Evolutionary conservation across 2,888 invertebrate species (phyloP).

Genomic region (Gerosis bhagava): DNA sequence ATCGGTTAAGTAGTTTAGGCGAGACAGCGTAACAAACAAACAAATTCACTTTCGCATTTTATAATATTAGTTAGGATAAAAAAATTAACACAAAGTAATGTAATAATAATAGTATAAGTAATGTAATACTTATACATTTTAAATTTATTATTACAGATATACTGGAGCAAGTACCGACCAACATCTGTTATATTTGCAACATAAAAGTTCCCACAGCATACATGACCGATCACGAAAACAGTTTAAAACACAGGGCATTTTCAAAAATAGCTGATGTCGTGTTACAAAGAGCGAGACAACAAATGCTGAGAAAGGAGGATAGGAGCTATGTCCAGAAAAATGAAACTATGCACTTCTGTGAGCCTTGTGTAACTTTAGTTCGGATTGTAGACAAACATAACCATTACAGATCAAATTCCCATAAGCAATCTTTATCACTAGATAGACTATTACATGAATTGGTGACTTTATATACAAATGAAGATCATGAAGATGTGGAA

Average conservation of each 20-base stretch:
- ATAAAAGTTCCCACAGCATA: constrained; percentile 40
- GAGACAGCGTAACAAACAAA: too few species aligned
- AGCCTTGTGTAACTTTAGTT: constrained; percentile 35
- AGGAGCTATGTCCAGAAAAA: constrained; percentile 3
- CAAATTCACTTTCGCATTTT: too few species aligned
- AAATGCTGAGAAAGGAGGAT: constrained; percentile 26
- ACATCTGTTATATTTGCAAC: constrained; percentile 46
- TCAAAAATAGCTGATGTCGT: constrained; percentile 39
- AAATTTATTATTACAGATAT: too few species aligned
- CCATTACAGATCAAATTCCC: constrained; percentile 36
- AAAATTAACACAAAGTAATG: too few species aligned
- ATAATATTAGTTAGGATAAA: too few species aligned
- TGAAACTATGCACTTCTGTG: constrained; percentile 38
- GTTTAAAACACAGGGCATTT: constrained; percentile 39
- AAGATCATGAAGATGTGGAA: not conserved
- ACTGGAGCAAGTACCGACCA: constrained; percentile 21
- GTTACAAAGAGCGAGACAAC: constrained; percentile 36
- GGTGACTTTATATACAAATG: constrained; percentile 28
- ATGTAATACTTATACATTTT: too few species aligned
- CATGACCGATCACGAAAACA: constrained; percentile 38
- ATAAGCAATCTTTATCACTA: constrained; percentile 35
- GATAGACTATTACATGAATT: constrained; percentile 37
- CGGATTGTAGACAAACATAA: constrained; percentile 26
- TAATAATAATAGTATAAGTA: too few species aligned
- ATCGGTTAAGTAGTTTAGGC: too few species aligned